Evolutionary conservation across 2,888 invertebrate genomes (phyloP), one percentile per base, ranked within the genome.

Genomic region (Caenorhabditis wallacei): DNA sequence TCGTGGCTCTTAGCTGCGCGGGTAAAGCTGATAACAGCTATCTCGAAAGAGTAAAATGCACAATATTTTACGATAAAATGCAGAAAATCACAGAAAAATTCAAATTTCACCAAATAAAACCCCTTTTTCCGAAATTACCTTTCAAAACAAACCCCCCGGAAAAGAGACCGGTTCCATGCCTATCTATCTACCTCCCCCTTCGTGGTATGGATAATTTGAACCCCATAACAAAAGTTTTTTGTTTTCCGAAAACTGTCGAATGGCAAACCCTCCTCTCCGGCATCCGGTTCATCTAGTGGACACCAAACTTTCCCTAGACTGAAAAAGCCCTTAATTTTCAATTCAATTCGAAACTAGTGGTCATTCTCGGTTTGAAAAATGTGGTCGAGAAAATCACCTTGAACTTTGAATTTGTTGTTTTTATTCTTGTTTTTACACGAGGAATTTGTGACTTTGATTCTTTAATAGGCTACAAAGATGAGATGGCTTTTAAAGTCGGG

Each of bases 361-460:
- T 43, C 43, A 48, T 48, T 48, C 16, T 5, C 3, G 18, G 18
- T 48, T 48, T 48, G 43, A 35, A 35, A 7, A 35, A 4, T 40
- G 2, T 2, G 4, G 2, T 40, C 40, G 40, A 56, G 20, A 43
- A 2, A 20, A 2, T 46, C 26, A 48, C 71, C 71, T 71, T 63
- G 72, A 72, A 72, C 72, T 61, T 72, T 72, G 72, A 63, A 48
- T 72, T 63, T 57, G 26, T 59, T 69, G 30, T 46, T 69, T 69
- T 69, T 54, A 26, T 26, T n/a, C 11, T n/a, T 18, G 18, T 18
- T 57, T 57, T 57, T 30, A 16, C 10, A 54, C 11, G 20, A 48
- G 20, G 64, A 51, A 5, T 64, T 64, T 64, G 24, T 22, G 24
- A 46, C 7, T 30, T 43, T 48, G 46, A 48, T 48, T 13, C 46